Evolutionary conservation across 2,113 vertebrate species (phyloP).

Genomic region (Percopsis transmontana): DNA sequence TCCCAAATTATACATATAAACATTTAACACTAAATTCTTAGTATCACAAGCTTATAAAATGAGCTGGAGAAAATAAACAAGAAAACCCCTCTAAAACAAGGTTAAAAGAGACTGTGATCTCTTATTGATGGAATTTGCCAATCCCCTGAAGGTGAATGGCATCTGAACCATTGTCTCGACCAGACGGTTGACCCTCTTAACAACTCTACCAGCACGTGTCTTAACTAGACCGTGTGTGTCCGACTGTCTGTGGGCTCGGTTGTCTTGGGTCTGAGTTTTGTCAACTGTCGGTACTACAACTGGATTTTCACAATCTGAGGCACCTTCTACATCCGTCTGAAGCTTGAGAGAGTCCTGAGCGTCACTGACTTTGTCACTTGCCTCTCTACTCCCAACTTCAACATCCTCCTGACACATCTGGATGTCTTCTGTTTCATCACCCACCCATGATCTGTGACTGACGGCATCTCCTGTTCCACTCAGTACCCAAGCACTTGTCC

Average conservation of each 20-base stretch:
- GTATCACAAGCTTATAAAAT: neutral
- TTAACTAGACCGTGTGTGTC: neutral
- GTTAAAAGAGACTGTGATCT: neutral
- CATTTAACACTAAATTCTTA: neutral
- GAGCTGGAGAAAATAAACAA: neutral
- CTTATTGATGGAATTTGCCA: neutral
- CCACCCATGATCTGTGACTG: slow-evolving; percentile 4
- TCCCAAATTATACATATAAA: neutral
- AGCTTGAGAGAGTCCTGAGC: neutral
- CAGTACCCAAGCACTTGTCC: slow-evolving; percentile 5
- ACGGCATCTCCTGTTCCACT: slow-evolving; percentile 1
- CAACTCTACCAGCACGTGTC: neutral
- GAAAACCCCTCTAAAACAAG: neutral
- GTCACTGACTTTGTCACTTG: neutral
- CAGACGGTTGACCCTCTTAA: neutral
- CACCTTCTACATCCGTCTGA: neutral
- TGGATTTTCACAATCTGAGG: neutral
- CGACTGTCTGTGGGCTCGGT: neutral
- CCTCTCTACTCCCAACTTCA: neutral
- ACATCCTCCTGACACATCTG: neutral
- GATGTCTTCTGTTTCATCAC: neutral
- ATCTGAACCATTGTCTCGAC: neutral
- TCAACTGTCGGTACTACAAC: neutral
- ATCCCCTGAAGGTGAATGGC: neutral
- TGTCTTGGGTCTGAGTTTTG: neutral